Conservation (phyloP, 2,113 vertebrate species). For the Mormyrus iriodes region DNA sequence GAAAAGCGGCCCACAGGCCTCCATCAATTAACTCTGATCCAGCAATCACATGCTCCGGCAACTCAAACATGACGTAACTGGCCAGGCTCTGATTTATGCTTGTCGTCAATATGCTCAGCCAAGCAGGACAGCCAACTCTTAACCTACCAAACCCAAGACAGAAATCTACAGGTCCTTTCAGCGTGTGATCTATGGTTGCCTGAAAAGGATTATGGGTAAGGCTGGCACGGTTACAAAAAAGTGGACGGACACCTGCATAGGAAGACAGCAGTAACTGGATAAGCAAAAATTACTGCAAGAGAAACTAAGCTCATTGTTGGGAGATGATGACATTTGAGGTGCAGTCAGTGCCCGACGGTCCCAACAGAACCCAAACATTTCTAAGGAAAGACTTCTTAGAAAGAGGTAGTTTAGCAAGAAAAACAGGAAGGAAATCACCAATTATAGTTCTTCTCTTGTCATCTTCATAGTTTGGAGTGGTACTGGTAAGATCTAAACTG, state of each 20-base stretch:
- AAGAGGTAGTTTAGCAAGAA: background rate
- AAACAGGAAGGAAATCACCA: background rate
- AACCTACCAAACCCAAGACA: background rate
- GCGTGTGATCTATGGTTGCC: background rate
- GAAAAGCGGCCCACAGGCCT: background rate
- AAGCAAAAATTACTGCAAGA: background rate
- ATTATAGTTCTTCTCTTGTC: background rate
- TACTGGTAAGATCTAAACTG: background rate
- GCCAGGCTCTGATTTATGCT: background rate
- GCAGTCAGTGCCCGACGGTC: background rate
- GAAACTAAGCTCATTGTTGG: background rate
- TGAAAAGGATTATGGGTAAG: background rate
- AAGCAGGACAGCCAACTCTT: background rate
- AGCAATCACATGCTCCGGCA: background rate
- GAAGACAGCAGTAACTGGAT: background rate
- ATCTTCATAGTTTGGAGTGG: background rate
- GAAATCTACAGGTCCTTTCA: background rate
- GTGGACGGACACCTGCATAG: background rate
- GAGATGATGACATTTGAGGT: background rate
- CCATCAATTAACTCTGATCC: background rate
- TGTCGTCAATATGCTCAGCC: background rate
- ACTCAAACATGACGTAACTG: background rate
- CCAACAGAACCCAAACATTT: background rate
- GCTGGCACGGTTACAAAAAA: background rate
- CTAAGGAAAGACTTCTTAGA: background rate